A percentile compares a stretch with the other conserved stretches of the same genome.
These are phyloP conservation scores for Aspidiotus rigidus DNA, from an alignment of 2,888 invertebrate species.

Conservation along the genomic window DNA sequence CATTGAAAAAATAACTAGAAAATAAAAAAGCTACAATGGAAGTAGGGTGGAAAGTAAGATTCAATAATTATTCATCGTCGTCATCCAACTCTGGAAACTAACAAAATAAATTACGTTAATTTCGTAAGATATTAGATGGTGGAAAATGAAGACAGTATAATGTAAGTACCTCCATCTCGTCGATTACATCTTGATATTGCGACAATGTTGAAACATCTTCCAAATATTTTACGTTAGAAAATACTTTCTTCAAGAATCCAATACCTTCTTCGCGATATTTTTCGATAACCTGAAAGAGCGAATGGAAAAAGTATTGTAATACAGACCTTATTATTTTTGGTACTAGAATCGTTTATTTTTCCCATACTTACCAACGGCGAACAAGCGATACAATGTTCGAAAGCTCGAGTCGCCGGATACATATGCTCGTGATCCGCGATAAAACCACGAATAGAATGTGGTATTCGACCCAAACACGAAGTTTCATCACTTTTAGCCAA, in stretches of 20 bases:
- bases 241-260: slow-evolving; percentile 66
- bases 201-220: slow-evolving; percentile 78
- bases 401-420: slow-evolving; percentile 74
- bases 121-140: not conserved
- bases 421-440: slow-evolving; percentile 72
- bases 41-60: not conserved
- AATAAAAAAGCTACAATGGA: not conserved
- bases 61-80: not conserved
- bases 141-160: not conserved
- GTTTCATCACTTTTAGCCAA: slow-evolving; percentile 54
- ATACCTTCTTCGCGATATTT: slow-evolving; percentile 51
- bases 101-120: not conserved
- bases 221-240: slow-evolving; percentile 68
- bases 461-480: slow-evolving; percentile 66
- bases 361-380: slow-evolving; percentile 46
- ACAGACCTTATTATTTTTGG: not conserved
- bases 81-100: slow-evolving; percentile 12
- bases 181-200: slow-evolving; percentile 52
- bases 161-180: slow-evolving; percentile 50
- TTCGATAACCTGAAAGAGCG: slow-evolving; percentile 44
- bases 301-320: not conserved
- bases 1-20: not conserved
- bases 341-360: not conserved
- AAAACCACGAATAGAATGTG: slow-evolving; percentile 90
- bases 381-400: slow-evolving; percentile 87